phyloP scores from a whole-genome alignment of 2,113 vertebrate genomes.

The Corydoras maculifer region DNA sequence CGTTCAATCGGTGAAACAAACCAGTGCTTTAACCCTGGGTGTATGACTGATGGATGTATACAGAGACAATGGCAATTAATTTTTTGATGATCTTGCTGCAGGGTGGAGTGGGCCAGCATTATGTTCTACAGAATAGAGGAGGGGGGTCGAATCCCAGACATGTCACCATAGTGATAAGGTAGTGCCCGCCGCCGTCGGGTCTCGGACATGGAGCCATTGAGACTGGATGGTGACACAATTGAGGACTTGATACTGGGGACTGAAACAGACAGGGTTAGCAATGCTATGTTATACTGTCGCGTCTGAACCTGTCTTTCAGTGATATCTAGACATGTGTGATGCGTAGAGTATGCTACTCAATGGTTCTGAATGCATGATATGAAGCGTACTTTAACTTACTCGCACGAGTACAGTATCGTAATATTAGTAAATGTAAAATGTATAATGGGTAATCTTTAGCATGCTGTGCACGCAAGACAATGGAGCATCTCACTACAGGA shows the following conservation, averaged over 20 bases:
- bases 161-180: slow-evolving; percentile 74
- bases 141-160: slow-evolving; percentile 67
- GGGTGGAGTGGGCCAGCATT: slow-evolving; percentile 34
- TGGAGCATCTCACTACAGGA: too few species aligned
- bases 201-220: slow-evolving; percentile 71
- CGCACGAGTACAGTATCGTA: too few species aligned
- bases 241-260: slow-evolving; percentile 65
- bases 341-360: too few species aligned
- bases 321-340: too few species aligned
- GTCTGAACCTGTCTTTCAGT: too few species aligned
- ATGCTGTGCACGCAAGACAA: too few species aligned
- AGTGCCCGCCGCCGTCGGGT: slow-evolving; percentile 75
- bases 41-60: slow-evolving; percentile 43
- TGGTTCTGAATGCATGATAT: too few species aligned
- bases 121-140: slow-evolving; percentile 43
- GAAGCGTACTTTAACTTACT: too few species aligned
- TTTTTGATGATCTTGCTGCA: slow-evolving; percentile 47
- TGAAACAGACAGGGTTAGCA: slow-evolving; percentile 68
- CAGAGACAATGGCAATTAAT: slow-evolving; percentile 52
- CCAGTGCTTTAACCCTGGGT: too few species aligned
- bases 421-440: too few species aligned
- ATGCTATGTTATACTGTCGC: slow-evolving; percentile 51
- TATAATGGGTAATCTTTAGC: too few species aligned
- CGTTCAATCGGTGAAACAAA: too few species aligned
- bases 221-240: slow-evolving; percentile 71